Evolutionary conservation across 2,888 invertebrate genomes (phyloP), one percentile per base, ranked within the genome.

Genomic region (Oscheius onirici): DNA sequence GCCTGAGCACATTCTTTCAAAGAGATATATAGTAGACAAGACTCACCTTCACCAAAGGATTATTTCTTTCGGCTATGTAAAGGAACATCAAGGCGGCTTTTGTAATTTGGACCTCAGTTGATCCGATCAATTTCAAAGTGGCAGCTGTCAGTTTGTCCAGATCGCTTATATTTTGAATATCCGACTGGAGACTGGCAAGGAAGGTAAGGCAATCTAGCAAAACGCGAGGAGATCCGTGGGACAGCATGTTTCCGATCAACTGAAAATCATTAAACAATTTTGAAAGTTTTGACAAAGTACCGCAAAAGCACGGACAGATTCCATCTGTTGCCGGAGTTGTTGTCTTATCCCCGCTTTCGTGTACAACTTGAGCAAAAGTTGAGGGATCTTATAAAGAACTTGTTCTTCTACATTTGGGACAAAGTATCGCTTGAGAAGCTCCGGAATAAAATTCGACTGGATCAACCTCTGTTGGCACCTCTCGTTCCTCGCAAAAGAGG

Each of bases 221-320:
- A n/a, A 58, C 58, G 3, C 58, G 58, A 41, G 41, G 41, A 15
- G 58, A 58, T 0, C 58, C 58, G 17, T 58, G 58, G n/a, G 40
- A n/a, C 0, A 58, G 41, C 43, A 58, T 43, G 8, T 58, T 41
- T 5, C 17, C n/a, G 17, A 58, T 17, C 20, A 20, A 20, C 43
- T 58, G 58, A 41, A 55, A 55, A 28, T 1, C 3, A 26, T 24
- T 24, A 11, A 13, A 11, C 10, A 26, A 13, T 26, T 24, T 2
- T 2, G 8, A 28, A 55, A 55, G 24, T 11, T 17, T 6, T 6
- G 34, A 34, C 34, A 34, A 0, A n/a, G 8, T 26, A 55, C 55
- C 55, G 26, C n/a, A 55, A 40, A 58, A 6, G 41, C 58, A 41
- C 17, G 40, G 11, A 22, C 58, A 6, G 17, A n/a, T 20, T 34